Base-by-base conservation (phyloP, 1,140 invertebrate genomes). In the Leptinotarsa defecta region DNA sequence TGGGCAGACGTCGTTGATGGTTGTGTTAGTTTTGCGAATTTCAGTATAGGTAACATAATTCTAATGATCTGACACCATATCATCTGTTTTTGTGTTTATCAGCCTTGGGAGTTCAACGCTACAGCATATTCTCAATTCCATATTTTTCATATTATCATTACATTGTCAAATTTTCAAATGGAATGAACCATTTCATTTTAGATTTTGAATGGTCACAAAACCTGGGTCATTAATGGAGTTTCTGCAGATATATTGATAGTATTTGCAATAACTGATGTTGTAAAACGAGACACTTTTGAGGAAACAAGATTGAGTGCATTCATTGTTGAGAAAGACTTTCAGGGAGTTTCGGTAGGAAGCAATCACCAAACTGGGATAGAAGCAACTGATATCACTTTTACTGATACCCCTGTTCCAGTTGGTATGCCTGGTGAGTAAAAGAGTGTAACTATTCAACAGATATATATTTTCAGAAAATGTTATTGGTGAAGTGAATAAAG, bases 271-370 rank as follows among this genome's bases (percentile, higher is more conserved):
- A 85, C 84, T 3, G 69, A 82, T 13, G 78, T 81, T 0, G 76
- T 79, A 1, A 78, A 77, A 73, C 74, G 78, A 17, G 81, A 86
- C 1, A 76, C 86, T 78, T 83, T 94, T 0, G 90, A 91, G 52
- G 77, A 77, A 69, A 43, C 48, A 27, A 74, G 69, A 70, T 70
- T 83, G 19, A 79, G 75, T 0, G 89, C 92, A 4, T 95, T 97
- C 80, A 87, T 96, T 71, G 92, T 97, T 1, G 94, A 96, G 76
- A 86, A 90, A 74, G 83, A 86, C 24, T 91, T 89, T 80, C 89
- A 89, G 13, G 94, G 94, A 24, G 89, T 97, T 0, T 89, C 88
- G 1, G 88, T 89, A 80, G 90, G 90, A 13, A 77, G 80, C 71
- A 43, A 74, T 11, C 69, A 80, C 19, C 13, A 62, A 8, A 67